These are phyloP conservation scores for Oreohelix idahoensis DNA, from an alignment of 1,140 invertebrate genomes.

Conservation along the genomic window DNA sequence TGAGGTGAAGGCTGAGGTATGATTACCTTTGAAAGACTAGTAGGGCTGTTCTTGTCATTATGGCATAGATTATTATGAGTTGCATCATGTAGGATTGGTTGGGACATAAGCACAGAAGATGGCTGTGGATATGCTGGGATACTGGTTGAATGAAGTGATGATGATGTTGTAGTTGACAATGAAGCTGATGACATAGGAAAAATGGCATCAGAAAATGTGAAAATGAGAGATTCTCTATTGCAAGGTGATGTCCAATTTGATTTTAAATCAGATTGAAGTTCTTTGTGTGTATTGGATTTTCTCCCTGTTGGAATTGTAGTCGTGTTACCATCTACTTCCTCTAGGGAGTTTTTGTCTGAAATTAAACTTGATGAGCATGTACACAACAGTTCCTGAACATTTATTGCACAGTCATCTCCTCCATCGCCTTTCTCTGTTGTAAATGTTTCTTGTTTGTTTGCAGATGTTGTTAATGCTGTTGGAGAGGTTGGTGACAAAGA, in stretches of 20 bases:
- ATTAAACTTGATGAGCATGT: not conserved
- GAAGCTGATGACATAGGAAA: constrained; percentile 2
- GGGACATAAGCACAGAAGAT: not conserved
- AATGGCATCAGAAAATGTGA: not conserved
- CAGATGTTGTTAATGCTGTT: not conserved
- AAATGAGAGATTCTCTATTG: not conserved
- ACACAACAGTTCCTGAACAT: not conserved
- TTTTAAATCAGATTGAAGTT: constrained; percentile 5
- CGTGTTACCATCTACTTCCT: not conserved
- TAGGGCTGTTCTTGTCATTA: constrained; percentile 28
- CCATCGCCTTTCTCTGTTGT: not conserved
- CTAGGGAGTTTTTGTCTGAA: not conserved
- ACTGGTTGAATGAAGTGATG: constrained; percentile 11
- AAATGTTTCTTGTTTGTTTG: not conserved
- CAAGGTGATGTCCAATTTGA: not conserved
- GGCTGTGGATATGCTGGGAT: not conserved
- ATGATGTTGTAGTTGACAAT: constrained; percentile 26
- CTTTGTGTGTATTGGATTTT: not conserved
- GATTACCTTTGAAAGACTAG: constrained; percentile 20
- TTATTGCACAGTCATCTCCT: not conserved
- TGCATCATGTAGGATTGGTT: not conserved
- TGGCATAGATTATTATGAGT: constrained; percentile 1
- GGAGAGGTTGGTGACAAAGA: not conserved
- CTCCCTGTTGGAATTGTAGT: not conserved
- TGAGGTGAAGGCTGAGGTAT: constrained; percentile 3